These are phyloP conservation scores for Brachypalpus laphriformis DNA, from an alignment of 2,888 invertebrate genomes.

Conservation along the genomic window DNA sequence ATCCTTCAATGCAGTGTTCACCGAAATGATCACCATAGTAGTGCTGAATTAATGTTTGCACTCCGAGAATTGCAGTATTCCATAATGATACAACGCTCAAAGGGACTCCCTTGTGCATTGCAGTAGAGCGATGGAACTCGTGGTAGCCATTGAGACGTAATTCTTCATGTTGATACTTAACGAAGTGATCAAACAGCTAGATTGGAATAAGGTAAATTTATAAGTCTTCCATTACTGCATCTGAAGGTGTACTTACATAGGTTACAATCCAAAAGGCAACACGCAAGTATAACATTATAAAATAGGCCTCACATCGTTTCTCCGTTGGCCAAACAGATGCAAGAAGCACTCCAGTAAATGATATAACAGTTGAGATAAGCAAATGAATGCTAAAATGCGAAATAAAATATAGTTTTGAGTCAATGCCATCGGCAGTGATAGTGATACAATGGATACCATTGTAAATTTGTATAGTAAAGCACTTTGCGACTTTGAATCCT, in stretches of 20 bases:
- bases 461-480: background rate
- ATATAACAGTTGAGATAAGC: constrained; percentile 80
- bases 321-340: constrained; percentile 79
- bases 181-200: constrained; percentile 85
- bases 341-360: constrained; percentile 79
- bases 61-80: constrained; percentile 85
- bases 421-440: constrained; percentile 6
- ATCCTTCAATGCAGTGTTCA: constrained; percentile 83
- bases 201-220: constrained; percentile 46
- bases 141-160: constrained; percentile 87
- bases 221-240: too few relatives aligned
- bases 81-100: constrained; percentile 86
- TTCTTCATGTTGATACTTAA: constrained; percentile 85
- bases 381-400: constrained; percentile 78
- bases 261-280: constrained; percentile 85
- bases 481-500: background rate
- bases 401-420: background rate
- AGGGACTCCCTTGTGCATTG: constrained; percentile 85
- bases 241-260: constrained; percentile 82
- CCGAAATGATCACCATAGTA: constrained; percentile 84
- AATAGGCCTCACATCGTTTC: constrained; percentile 84
- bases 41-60: constrained; percentile 85
- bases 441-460: background rate
- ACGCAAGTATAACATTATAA: constrained; percentile 85
- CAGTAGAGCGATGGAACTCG: constrained; percentile 87